Percentiles rank a stretch among this genome's conserved stretches.
Conservation (phyloP, 2,888 invertebrate species). For the Aporophyla lueneburgensis region DNA sequence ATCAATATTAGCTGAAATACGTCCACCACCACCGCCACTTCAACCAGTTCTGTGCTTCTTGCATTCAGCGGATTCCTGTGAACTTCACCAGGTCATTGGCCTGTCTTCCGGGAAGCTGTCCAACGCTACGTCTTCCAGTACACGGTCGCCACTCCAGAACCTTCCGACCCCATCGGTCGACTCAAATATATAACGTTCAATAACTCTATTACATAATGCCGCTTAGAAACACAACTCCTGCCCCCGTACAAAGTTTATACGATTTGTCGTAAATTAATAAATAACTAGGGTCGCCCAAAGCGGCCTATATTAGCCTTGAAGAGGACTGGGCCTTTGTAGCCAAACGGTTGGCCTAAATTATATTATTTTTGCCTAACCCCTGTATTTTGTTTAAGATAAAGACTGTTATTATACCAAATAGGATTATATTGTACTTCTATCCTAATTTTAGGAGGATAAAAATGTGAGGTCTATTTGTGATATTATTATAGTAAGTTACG, state of each 20-base stretch:
- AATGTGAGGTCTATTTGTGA: slow-evolving; percentile 22
- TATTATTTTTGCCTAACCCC: slow-evolving; percentile 53
- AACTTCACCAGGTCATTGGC: too few relatives aligned
- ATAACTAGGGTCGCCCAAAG: slow-evolving; percentile 47
- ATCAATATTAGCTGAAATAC: too few relatives aligned
- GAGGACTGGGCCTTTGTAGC: slow-evolving; percentile 47
- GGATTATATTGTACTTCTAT: slow-evolving; percentile 43
- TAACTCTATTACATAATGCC: slow-evolving; percentile 10
- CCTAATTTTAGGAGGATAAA: slow-evolving; percentile 23
- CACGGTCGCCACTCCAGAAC: too few relatives aligned
- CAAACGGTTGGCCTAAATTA: slow-evolving; percentile 36
- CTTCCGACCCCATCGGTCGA: too few relatives aligned
- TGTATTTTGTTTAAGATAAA: slow-evolving; percentile 51
- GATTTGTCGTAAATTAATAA: slow-evolving; percentile 61
- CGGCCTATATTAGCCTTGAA: slow-evolving; percentile 55
- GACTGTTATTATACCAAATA: slow-evolving; percentile 48
- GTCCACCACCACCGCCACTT: too few relatives aligned
- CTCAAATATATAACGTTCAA: slow-evolving; percentile 5
- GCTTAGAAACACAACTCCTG: slow-evolving; percentile 29
- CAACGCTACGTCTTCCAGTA: too few relatives aligned
- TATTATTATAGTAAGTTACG: not conserved
- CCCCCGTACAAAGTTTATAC: slow-evolving; percentile 42
- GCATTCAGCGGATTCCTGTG: too few relatives aligned
- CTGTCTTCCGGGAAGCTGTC: too few relatives aligned
- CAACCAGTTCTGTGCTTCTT: too few relatives aligned